Percentiles rank a stretch among this genome's conserved stretches.
These are phyloP conservation scores for Paramormyrops kingsleyae DNA, from an alignment of 2,113 vertebrate species.

Conservation along the genomic window DNA sequence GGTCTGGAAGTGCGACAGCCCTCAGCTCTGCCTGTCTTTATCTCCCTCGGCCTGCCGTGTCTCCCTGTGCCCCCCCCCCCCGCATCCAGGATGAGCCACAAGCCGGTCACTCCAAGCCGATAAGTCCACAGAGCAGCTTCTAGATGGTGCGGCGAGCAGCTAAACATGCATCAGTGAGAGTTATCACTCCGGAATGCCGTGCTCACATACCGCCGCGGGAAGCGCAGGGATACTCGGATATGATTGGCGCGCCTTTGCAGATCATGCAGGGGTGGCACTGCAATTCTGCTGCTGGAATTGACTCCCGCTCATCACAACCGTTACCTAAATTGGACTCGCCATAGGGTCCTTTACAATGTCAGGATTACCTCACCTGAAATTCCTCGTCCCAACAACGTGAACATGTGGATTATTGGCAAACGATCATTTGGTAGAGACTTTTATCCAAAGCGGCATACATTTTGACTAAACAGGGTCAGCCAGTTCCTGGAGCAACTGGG, in stretches of 20 bases:
- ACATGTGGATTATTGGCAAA: neutral
- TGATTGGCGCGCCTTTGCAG: constrained; percentile 14
- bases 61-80: neutral
- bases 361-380: neutral
- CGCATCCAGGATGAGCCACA: neutral
- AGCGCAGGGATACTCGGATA: neutral
- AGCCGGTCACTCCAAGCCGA: neutral
- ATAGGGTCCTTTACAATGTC: neutral
- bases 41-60: neutral
- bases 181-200: constrained; percentile 14
- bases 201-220: neutral
- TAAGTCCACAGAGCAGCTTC: constrained; percentile 9
- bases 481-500: neutral
- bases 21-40: neutral
- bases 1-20: neutral
- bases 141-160: constrained; percentile 3
- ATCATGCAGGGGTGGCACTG: constrained; percentile 10
- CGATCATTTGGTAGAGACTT: neutral
- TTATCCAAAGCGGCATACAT: neutral
- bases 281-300: neutral
- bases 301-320: neutral
- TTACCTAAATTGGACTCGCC: neutral
- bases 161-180: neutral
- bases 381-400: neutral
- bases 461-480: neutral